These are phyloP conservation scores for Astyanax mexicanus DNA, from an alignment of 2,797 vertebrate genomes.

Conservation along the genomic window DNA sequence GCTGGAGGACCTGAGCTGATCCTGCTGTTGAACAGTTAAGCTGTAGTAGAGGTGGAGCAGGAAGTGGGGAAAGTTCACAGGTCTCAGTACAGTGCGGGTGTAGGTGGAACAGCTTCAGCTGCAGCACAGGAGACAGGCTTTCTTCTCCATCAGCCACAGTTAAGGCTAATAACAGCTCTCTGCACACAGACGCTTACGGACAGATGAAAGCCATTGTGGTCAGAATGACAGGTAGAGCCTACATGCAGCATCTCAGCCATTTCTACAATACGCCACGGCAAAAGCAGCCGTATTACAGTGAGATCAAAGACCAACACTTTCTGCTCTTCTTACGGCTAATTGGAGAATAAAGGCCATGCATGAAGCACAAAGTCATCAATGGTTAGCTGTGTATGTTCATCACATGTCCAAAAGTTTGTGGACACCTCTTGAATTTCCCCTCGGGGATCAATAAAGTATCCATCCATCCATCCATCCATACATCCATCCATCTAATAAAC, in stretches of 20 bases:
- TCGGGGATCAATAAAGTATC: too few species aligned
- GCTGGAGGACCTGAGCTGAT: conserved; percentile 19
- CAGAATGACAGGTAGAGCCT: not conserved
- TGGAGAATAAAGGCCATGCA: not conserved
- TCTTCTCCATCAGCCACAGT: not conserved
- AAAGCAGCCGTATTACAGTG: not conserved
- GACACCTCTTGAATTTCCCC: too few species aligned
- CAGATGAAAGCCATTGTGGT: conserved; percentile 10
- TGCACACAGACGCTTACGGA: not conserved
- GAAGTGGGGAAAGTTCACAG: too few species aligned
- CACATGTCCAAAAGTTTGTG: too few species aligned
- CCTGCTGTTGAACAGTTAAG: conserved; percentile 23
- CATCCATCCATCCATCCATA: too few species aligned
- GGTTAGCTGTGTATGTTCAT: too few species aligned
- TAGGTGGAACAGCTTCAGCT: not conserved
- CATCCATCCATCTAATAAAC: too few species aligned
- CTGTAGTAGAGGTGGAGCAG: conserved; percentile 7
- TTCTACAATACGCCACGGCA: not conserved
- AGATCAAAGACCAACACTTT: not conserved
- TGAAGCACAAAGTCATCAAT: too few species aligned
- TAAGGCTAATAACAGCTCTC: not conserved
- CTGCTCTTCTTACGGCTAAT: not conserved
- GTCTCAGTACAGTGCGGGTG: not conserved
- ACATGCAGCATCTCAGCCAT: not conserved
- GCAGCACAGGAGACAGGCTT: not conserved